Conservation (phyloP, 1,140 invertebrate genomes). For the Zaprionus ghesquierei region DNA sequence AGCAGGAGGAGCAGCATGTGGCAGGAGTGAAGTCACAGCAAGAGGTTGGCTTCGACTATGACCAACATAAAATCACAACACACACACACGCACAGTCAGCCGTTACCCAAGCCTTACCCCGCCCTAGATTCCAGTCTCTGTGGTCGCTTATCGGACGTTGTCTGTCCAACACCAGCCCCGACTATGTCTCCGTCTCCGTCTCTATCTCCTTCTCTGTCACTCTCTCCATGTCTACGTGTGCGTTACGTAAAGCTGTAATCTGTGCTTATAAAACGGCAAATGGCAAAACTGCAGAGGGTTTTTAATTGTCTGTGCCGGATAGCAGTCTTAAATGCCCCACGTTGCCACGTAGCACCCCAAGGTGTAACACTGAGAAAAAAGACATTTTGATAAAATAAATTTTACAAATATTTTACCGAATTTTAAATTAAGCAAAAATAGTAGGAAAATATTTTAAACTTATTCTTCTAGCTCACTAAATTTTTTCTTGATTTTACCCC, state of each 20-base stretch:
- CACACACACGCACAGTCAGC: constrained; percentile 26
- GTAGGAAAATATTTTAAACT: no score
- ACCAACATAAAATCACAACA: constrained; percentile 75
- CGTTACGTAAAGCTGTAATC: constrained; percentile 72
- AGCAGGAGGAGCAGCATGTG: background rate
- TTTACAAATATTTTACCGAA: no score
- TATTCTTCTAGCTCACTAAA: no score
- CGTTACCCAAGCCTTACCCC: constrained; percentile 23
- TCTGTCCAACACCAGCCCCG: constrained; percentile 20
- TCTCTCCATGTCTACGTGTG: constrained; percentile 35
- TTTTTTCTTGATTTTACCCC: background rate
- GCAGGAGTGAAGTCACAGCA: background rate
- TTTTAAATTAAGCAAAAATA: no score
- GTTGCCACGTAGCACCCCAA: constrained; percentile 26
- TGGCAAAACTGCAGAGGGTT: constrained; percentile 75
- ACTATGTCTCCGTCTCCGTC: background rate
- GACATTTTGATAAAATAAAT: no score
- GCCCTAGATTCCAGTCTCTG: constrained; percentile 40
- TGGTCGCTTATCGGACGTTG: constrained; percentile 63
- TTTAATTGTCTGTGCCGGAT: constrained; percentile 78
- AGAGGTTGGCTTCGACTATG: constrained; percentile 49
- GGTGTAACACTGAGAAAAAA: constrained; percentile 5
- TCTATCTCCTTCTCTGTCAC: background rate
- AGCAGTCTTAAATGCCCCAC: constrained; percentile 65
- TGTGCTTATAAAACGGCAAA: constrained; percentile 80